These are phyloP conservation scores for Strongylocentrotus purpuratus DNA, from an alignment of 35 echinoderm and acorn worm genomes.

Conservation along the genomic window DNA sequence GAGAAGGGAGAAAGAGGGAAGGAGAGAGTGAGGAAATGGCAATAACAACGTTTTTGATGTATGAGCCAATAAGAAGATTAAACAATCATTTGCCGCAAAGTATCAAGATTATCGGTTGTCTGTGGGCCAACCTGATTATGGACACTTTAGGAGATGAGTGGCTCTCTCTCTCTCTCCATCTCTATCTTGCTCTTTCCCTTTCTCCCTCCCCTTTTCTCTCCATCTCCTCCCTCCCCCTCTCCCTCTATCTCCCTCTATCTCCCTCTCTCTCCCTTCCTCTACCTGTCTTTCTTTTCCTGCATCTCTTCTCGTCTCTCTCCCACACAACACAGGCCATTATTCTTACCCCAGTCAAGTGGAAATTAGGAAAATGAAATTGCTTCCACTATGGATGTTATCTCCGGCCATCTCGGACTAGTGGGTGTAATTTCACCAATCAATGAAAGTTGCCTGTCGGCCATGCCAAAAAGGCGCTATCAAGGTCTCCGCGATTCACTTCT, in stretches of 20 bases:
- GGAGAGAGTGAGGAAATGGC: not conserved
- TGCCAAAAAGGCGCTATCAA: constrained; percentile 34
- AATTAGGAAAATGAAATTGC: constrained; percentile 58
- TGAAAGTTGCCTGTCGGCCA: constrained; percentile 31
- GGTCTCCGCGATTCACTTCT: not conserved
- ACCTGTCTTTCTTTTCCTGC: not conserved
- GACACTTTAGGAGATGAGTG: constrained; percentile 41
- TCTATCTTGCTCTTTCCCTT: too few species aligned
- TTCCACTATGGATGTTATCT: constrained; percentile 36
- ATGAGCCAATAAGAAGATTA: constrained; percentile 56
- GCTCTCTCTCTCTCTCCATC: not conserved
- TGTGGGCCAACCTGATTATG: constrained; percentile 32
- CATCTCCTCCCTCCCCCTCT: not conserved
- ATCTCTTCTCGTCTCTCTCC: not conserved
- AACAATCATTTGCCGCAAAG: constrained; percentile 54
- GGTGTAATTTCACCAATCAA: constrained; percentile 56
- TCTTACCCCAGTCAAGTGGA: constrained; percentile 15
- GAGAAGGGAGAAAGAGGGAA: not conserved
- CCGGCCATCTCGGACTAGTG: constrained; percentile 43
- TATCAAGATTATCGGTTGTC: constrained; percentile 35
- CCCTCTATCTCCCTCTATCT: not conserved
- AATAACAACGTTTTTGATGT: constrained; percentile 49
- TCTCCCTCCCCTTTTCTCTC: not conserved
- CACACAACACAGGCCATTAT: constrained; percentile 21
- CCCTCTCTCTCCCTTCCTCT: not conserved